These are phyloP conservation scores for Bugula neritina DNA, from an alignment of 2,888 invertebrate genomes.

Conservation along the genomic window DNA sequence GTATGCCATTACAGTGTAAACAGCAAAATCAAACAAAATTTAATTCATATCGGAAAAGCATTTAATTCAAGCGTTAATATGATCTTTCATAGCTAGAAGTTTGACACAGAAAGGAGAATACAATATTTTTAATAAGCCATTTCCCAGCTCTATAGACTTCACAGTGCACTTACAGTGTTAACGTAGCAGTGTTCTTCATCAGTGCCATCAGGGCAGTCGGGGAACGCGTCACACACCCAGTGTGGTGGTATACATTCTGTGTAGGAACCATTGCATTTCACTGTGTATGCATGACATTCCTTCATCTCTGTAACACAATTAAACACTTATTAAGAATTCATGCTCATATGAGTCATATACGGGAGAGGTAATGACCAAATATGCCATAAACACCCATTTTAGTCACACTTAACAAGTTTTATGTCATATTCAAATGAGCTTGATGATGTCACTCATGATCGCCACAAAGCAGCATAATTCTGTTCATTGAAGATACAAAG, in stretches of 20 bases:
- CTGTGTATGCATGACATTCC: background rate
- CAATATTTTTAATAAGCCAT: too few species aligned
- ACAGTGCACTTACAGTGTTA: background rate
- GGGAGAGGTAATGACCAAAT: background rate
- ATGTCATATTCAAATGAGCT: background rate
- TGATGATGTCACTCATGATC: background rate
- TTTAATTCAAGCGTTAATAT: too few species aligned
- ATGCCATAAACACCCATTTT: too few species aligned
- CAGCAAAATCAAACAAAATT: too few species aligned
- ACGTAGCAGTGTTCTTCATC: background rate
- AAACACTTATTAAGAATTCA: background rate
- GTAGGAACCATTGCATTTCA: background rate
- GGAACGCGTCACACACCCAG: conserved; percentile 2
- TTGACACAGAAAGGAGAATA: too few species aligned
- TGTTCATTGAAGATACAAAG: too few species aligned
- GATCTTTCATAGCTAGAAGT: too few species aligned
- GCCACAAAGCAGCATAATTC: too few species aligned
- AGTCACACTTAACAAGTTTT: too few species aligned
- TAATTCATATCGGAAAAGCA: too few species aligned
- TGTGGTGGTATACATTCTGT: background rate
- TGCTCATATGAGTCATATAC: background rate
- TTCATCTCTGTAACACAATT: background rate
- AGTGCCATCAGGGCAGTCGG: background rate
- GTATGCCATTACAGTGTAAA: too few species aligned
- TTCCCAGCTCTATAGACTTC: too few species aligned